Base-by-base conservation (phyloP, 2,888 invertebrate species). In the Apantesis nais region DNA sequence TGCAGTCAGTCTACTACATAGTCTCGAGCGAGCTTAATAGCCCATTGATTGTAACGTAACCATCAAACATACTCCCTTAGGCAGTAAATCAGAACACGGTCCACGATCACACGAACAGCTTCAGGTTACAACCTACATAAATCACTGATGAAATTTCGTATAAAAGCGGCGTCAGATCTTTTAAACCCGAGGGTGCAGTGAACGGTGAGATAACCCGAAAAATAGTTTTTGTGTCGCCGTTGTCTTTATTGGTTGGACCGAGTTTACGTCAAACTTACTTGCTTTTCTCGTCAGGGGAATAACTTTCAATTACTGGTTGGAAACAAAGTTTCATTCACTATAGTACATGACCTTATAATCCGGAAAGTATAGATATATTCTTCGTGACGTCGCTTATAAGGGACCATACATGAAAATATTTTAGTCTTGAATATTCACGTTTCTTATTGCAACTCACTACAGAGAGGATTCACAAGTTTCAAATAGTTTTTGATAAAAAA, bases 121-220 rank as follows among this genome's bases (percentile, higher is more conserved):
- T 29, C 22, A 25, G 48, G 22, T 41, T 34, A 29, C 55, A 55
- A 14, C 58, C 29, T 16, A 58, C 58, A 58, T 8, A 29, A 58
- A 58, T 58, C 16, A 16, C 16, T 16, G 29, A 8, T 29, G 58
- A 58, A 29, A 58, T 58, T 29, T 58, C 29, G 29, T 58, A 58
- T 29, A 62, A 37, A 22, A 37, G 0, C 37, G 22, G 61, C 37
- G n/a, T 37, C 29, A 9, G 41, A 16, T 64, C 41, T 44, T 63
- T 25, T 2, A 19, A 11, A 64, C 41, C 52, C 66, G 34, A 34
- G 66, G 66, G 66, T 52, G 34, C 37, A 37, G 31, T 66, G 66
- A 52, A 66, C 52, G n/a, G 34, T 66, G 22, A 8, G 37, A 25
- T 39, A 2, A 19, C 16, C 19, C 22, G 14, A 19, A 39, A 66